These are phyloP conservation scores for Drosophila gaucha DNA, from an alignment of 2,888 invertebrate genomes.

Conservation along the genomic window DNA sequence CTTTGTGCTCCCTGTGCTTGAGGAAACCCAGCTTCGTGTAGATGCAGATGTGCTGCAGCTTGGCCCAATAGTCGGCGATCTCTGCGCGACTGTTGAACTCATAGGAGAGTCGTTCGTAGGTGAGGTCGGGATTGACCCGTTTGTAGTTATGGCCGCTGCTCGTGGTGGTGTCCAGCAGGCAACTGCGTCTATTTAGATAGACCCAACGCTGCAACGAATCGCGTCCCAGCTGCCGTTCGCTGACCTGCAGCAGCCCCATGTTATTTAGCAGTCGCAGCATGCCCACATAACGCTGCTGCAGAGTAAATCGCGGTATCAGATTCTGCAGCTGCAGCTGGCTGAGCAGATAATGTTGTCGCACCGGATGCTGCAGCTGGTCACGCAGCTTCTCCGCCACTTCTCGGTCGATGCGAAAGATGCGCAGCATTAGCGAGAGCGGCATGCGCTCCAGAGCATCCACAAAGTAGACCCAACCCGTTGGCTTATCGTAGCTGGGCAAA, in stretches of 20 bases:
- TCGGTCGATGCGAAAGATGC: slow-evolving; percentile 87
- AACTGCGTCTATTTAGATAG: slow-evolving; percentile 88
- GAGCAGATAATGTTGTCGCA: slow-evolving; percentile 88
- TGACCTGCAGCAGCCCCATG: slow-evolving; percentile 89
- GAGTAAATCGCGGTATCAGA: slow-evolving; percentile 71
- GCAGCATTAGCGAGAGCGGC: slow-evolving; percentile 89
- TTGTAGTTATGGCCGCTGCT: slow-evolving; percentile 88
- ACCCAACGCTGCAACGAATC: slow-evolving; percentile 89
- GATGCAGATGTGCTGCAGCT: slow-evolving; percentile 88
- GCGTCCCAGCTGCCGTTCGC: slow-evolving; percentile 86
- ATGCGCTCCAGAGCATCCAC: slow-evolving; percentile 89
- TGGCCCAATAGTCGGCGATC: slow-evolving; percentile 89
- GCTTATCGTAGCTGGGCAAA: slow-evolving; percentile 87
- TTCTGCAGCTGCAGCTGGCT: slow-evolving; percentile 85
- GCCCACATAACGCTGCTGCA: slow-evolving; percentile 78
- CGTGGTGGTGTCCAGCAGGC: slow-evolving; percentile 88
- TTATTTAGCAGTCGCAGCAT: slow-evolving; percentile 87
- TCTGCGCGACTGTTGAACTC: slow-evolving; percentile 86
- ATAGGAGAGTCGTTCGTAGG: slow-evolving; percentile 87
- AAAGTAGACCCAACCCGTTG: slow-evolving; percentile 89
- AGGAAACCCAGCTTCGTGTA: slow-evolving; percentile 87
- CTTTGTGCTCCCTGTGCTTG: slow-evolving; percentile 30
- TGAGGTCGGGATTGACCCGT: slow-evolving; percentile 86
- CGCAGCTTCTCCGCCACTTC: slow-evolving; percentile 86
- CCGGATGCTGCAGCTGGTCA: slow-evolving; percentile 88